These are phyloP conservation scores for Plagodis dolabraria DNA, from an alignment of 2,888 invertebrate species.

Conservation along the genomic window DNA sequence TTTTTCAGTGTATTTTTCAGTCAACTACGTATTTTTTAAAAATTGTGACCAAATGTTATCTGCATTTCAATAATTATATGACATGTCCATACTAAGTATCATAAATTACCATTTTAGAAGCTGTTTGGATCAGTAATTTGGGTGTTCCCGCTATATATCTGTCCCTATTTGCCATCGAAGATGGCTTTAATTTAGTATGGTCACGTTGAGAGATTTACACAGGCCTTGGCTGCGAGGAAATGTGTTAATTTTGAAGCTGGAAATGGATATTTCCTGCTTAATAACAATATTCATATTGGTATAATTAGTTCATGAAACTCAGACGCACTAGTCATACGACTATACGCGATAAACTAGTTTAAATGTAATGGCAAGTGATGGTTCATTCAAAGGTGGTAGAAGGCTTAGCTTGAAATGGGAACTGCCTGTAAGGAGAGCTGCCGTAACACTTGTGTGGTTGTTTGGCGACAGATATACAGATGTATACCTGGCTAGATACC, in stretches of 20 bases:
- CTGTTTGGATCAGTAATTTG: not conserved
- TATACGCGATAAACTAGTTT: too few species aligned
- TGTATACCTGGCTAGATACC: too few species aligned
- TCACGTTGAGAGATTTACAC: conserved; percentile 48
- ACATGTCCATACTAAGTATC: not conserved
- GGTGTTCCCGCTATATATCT: conserved; percentile 29
- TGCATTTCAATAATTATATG: not conserved
- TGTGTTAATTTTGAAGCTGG: conserved; percentile 33
- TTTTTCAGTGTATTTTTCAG: too few species aligned
- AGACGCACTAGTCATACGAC: too few species aligned
- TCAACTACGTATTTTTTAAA: too few species aligned
- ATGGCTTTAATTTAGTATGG: conserved; percentile 69
- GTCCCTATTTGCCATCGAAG: conserved; percentile 72
- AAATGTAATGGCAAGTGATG: too few species aligned
- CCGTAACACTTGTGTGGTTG: too few species aligned
- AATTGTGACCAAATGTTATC: not conserved
- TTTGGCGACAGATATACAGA: too few species aligned
- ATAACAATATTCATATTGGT: not conserved
- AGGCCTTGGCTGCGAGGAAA: conserved; percentile 41
- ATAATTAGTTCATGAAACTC: too few species aligned
- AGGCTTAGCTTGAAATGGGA: too few species aligned
- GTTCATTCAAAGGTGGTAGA: too few species aligned
- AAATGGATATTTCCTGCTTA: conserved; percentile 11
- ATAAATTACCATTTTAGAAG: not conserved
- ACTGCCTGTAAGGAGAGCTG: too few species aligned